Percentiles rank a stretch among this genome's conserved stretches.
These are phyloP conservation scores for Cynopterus sphinx DNA, from an alignment of 2,797 vertebrate genomes.

Conservation along the genomic window DNA sequence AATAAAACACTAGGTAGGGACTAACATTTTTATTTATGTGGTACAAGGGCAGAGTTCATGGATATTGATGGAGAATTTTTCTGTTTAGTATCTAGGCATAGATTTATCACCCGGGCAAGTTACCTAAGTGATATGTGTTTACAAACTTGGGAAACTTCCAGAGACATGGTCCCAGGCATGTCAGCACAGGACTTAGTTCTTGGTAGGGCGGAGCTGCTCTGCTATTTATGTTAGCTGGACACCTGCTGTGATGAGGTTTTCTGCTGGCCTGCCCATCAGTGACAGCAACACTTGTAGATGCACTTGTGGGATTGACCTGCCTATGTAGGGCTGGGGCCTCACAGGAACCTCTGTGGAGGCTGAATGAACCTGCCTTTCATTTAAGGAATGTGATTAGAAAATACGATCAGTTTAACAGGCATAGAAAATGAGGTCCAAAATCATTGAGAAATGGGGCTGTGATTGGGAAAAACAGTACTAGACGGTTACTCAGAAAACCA, in stretches of 20 bases:
- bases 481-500: not conserved
- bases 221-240: not conserved
- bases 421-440: not conserved
- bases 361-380: not conserved
- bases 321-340: not conserved
- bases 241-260: fast-evolving
- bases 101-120: not conserved
- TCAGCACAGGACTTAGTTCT: not conserved
- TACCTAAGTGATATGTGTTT: not conserved
- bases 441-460: not conserved
- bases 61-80: not conserved
- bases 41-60: not conserved
- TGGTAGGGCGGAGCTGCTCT: not conserved
- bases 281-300: not conserved
- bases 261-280: not conserved
- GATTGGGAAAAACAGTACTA: not conserved
- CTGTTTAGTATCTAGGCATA: not conserved
- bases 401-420: not conserved
- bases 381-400: not conserved
- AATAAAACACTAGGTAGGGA: not conserved
- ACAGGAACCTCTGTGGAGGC: not conserved
- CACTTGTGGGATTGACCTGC: not conserved
- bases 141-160: not conserved
- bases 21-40: not conserved
- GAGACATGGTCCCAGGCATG: fast-evolving